Percentiles rank a stretch among this genome's conserved stretches.
These are phyloP conservation scores for Dascillus cervinus DNA, from an alignment of 2,888 invertebrate species.

Conservation along the genomic window DNA sequence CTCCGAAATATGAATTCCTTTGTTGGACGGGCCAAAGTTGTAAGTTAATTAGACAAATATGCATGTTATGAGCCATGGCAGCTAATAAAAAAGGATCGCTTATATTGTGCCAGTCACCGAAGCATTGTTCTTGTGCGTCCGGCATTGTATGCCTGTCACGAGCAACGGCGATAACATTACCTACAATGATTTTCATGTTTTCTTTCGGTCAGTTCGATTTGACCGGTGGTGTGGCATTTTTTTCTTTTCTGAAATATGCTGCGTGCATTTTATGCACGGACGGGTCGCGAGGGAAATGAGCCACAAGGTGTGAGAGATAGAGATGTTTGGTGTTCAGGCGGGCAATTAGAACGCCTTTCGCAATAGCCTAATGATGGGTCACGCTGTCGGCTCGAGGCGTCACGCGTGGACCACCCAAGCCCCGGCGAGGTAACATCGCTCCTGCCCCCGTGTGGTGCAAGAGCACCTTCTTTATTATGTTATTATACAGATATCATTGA, in stretches of 20 bases:
- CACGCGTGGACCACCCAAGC: slow-evolving; percentile 39
- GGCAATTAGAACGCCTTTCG: slow-evolving; percentile 46
- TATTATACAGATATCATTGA: slow-evolving; percentile 39
- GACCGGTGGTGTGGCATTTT: no score
- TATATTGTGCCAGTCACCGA: slow-evolving; percentile 33
- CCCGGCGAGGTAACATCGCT: slow-evolving; percentile 25
- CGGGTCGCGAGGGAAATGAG: no score
- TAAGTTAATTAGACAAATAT: slow-evolving; percentile 27
- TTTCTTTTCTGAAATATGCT: no score
- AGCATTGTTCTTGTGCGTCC: slow-evolving; percentile 34
- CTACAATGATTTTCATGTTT: slow-evolving; percentile 29
- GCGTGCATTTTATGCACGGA: no score
- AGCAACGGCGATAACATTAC: slow-evolving; percentile 33
- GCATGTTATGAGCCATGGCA: slow-evolving; percentile 24
- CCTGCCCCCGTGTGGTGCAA: slow-evolving; percentile 27
- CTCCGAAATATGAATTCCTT: slow-evolving; percentile 1
- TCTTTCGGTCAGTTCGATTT: slow-evolving; percentile 10
- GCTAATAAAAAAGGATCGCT: slow-evolving; percentile 23
- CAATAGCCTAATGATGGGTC: slow-evolving; percentile 45
- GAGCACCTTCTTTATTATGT: slow-evolving; percentile 33
- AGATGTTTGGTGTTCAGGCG: slow-evolving; percentile 39
- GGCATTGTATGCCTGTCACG: slow-evolving; percentile 31
- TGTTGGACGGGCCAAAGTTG: slow-evolving; percentile 11
- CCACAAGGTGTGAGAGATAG: slow-evolving; percentile 36
- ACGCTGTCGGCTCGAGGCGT: slow-evolving; percentile 39